Conservation (phyloP, 2,113 vertebrate species). For the Cololabis saira region DNA sequence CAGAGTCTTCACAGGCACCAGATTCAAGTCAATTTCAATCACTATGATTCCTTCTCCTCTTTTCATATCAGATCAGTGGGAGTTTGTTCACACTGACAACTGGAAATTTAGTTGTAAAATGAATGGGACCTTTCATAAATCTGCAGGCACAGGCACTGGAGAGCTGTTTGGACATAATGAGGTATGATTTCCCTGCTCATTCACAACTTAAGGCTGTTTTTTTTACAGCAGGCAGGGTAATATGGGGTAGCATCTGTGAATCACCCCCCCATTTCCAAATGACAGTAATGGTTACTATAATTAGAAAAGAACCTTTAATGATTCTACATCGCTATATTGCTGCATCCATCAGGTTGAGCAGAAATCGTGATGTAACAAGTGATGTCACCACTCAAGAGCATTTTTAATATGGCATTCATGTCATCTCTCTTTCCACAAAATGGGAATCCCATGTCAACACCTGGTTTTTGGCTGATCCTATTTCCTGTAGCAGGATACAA, state of each 20-base stretch:
- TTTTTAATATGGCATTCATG: conserved; percentile 46
- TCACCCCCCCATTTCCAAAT: conserved; percentile 57
- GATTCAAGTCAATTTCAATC: conserved; percentile 22
- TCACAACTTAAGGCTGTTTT: conserved; percentile 31
- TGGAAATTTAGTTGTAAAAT: conserved; percentile 54
- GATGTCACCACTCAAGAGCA: conserved; percentile 49
- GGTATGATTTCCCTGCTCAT: conserved; percentile 45
- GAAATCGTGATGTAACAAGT: conserved; percentile 35
- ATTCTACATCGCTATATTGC: conserved; percentile 42
- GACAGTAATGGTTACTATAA: conserved; percentile 64
- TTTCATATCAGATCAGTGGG: conserved; percentile 43
- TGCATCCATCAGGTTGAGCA: conserved; percentile 47
- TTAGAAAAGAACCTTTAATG: conserved; percentile 66
- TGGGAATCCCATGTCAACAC: conserved; percentile 34
- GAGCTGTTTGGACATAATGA: conserved; percentile 30
- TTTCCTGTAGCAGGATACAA: background rate
- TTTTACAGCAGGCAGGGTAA: conserved; percentile 49
- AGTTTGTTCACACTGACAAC: conserved; percentile 48
- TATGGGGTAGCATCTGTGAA: conserved; percentile 48
- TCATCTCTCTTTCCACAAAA: conserved; percentile 29
- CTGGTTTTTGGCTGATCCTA: conserved; percentile 3
- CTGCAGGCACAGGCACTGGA: conserved; percentile 22
- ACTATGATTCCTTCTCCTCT: conserved; percentile 33
- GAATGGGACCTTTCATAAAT: conserved; percentile 39
- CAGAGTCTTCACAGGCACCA: conserved; percentile 41